A percentile compares a stretch with the other conserved stretches of the same genome.
Evolutionary conservation across 2,113 vertebrate species (phyloP).

Genomic region (Pachycephala philippinensis): DNA sequence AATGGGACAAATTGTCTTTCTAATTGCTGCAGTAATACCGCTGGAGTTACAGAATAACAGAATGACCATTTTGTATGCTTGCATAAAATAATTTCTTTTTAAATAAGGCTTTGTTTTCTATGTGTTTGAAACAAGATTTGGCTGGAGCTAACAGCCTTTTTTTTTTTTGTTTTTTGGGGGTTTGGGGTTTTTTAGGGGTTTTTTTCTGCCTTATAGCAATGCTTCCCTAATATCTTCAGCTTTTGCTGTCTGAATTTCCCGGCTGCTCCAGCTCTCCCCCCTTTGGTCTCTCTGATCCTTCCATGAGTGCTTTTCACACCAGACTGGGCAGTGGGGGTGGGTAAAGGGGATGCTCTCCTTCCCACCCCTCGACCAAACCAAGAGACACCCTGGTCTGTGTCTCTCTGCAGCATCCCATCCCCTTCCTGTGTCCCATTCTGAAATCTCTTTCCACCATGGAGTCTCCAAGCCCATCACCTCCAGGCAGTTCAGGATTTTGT

Average conservation of each 20-base stretch:
- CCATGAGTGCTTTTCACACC: neutral
- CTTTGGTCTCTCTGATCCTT: neutral
- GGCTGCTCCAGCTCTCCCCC: neutral
- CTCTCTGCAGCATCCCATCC: neutral
- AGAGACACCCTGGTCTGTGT: neutral
- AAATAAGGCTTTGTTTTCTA: neutral
- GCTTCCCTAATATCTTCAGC: neutral
- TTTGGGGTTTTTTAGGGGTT: neutral
- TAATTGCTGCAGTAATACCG: neutral
- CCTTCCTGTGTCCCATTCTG: accelerated
- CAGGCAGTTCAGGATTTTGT: neutral
- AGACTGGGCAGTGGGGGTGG: accelerated
- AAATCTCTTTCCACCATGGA: neutral
- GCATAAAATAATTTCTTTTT: neutral
- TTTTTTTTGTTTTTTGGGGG: neutral
- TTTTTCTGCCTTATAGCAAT: neutral
- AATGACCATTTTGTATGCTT: neutral
- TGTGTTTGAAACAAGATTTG: neutral
- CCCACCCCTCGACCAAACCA: neutral
- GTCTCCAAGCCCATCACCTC: neutral
- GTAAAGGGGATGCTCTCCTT: neutral
- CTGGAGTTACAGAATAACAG: neutral
- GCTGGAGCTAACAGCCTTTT: neutral
- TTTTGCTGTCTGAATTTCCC: neutral
- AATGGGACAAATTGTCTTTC: neutral